Conservation (phyloP, 2,888 invertebrate species). For the Athrips mouffetella region DNA sequence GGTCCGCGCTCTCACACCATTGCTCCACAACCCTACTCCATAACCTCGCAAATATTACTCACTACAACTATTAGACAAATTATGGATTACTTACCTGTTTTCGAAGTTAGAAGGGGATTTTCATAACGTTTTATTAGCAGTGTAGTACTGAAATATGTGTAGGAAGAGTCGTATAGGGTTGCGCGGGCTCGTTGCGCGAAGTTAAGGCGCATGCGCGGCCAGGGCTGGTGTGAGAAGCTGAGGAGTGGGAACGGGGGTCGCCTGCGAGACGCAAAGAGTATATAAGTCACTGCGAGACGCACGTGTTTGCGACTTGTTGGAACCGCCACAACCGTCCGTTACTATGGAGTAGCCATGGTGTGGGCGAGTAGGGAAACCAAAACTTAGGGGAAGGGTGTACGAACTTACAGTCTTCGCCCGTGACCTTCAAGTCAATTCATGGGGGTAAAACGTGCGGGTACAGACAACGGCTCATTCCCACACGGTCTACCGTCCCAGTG, state of each 20-base stretch:
- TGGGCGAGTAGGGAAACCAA: constrained; percentile 13
- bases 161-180: constrained; percentile 44
- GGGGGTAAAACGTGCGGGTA: too few species aligned
- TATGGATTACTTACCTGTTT: constrained; percentile 53
- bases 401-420: not conserved
- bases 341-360: constrained; percentile 18
- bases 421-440: too few species aligned
- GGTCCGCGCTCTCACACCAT: constrained; percentile 71
- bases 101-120: constrained; percentile 40
- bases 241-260: constrained; percentile 9
- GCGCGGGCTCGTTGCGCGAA: constrained; percentile 59
- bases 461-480: too few species aligned
- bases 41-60: constrained; percentile 21
- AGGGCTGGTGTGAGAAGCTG: constrained; percentile 19
- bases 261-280: not conserved
- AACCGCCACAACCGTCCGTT: constrained; percentile 3
- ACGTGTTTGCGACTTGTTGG: constrained; percentile 15
- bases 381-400: not conserved
- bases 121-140: constrained; percentile 61
- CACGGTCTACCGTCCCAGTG: too few species aligned
- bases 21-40: constrained; percentile 34
- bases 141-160: constrained; percentile 55
- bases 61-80: constrained; percentile 23
- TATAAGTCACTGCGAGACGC: not conserved
- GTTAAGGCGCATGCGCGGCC: constrained; percentile 24